These are phyloP conservation scores for Drosophila macrospina DNA, from an alignment of 2,888 invertebrate genomes.

Conservation along the genomic window DNA sequence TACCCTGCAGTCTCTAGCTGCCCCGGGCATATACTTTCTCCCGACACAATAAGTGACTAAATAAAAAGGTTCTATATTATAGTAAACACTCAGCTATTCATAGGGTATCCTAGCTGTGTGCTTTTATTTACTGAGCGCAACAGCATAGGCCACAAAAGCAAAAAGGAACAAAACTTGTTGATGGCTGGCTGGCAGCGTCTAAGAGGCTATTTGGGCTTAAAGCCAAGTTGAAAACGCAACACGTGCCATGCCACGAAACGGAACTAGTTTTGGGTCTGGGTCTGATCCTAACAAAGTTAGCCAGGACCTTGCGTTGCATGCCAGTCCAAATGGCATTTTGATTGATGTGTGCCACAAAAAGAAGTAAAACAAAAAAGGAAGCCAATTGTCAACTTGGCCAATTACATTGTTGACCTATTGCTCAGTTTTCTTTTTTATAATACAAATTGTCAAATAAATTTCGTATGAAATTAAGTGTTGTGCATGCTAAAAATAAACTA, in stretches of 20 bases:
- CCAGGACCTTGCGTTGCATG: conserved; percentile 51
- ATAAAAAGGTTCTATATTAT: neutral
- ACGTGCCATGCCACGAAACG: conserved; percentile 55
- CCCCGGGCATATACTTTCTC: neutral
- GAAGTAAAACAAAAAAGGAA: neutral
- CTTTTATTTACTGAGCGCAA: neutral
- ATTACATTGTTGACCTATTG: conserved; percentile 34
- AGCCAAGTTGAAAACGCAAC: conserved; percentile 71
- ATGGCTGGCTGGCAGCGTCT: conserved; percentile 50
- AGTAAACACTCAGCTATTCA: neutral
- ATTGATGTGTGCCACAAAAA: conserved; percentile 71
- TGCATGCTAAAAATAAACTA: conserved; percentile 7
- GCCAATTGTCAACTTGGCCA: conserved; percentile 49
- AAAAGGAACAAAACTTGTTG: conserved; percentile 63
- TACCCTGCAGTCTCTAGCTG: conserved; percentile 9
- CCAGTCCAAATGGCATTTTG: conserved; percentile 69
- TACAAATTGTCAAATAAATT: conserved; percentile 20
- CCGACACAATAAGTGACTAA: neutral
- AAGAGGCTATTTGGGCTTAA: conserved; percentile 28
- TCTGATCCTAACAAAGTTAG: conserved; percentile 25
- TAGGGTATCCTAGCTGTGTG: conserved; percentile 4
- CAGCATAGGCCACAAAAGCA: conserved; percentile 5
- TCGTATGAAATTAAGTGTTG: conserved; percentile 6
- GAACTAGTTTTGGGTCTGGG: conserved; percentile 15
- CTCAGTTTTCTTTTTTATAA: conserved; percentile 12